A percentile compares a stretch with the other conserved stretches of the same genome.
phyloP scores from a whole-genome alignment of 2,113 vertebrate species.

The Phrynosoma blainvillii region DNA sequence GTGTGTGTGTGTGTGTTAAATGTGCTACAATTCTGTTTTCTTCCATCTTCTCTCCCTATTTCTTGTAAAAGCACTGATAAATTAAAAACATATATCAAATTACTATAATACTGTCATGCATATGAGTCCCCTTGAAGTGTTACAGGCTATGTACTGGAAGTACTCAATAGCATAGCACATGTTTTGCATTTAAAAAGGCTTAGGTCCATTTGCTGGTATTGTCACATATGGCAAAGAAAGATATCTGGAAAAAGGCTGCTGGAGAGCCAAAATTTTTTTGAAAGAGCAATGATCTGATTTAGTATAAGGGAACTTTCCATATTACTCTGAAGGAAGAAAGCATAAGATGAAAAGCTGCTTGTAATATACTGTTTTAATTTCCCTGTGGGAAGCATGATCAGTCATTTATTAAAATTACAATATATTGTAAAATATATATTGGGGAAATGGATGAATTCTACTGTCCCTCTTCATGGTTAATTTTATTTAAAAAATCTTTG shows the following conservation, averaged over 20 bases:
- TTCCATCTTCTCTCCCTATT: not conserved
- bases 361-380: no score
- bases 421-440: no score
- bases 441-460: no score
- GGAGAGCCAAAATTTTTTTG: no score
- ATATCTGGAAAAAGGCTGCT: not conserved
- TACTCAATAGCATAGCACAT: not conserved
- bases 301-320: not conserved
- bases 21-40: not conserved
- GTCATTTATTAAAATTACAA: no score
- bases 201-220: not conserved
- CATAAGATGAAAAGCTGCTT: no score
- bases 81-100: not conserved
- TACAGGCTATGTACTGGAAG: not conserved
- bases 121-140: not conserved
- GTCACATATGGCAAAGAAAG: not conserved
- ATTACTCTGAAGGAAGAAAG: not conserved
- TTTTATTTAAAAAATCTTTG: not conserved
- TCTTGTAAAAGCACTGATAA: rapidly evolving
- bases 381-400: no score
- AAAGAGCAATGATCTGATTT: not conserved
- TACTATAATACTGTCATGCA: not conserved
- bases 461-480: no score
- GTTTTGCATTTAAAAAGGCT: not conserved
- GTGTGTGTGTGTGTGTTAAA: not conserved